These are phyloP conservation scores for Pomatorhinus ruficollis DNA, from an alignment of 2,113 vertebrate genomes.

Conservation along the genomic window DNA sequence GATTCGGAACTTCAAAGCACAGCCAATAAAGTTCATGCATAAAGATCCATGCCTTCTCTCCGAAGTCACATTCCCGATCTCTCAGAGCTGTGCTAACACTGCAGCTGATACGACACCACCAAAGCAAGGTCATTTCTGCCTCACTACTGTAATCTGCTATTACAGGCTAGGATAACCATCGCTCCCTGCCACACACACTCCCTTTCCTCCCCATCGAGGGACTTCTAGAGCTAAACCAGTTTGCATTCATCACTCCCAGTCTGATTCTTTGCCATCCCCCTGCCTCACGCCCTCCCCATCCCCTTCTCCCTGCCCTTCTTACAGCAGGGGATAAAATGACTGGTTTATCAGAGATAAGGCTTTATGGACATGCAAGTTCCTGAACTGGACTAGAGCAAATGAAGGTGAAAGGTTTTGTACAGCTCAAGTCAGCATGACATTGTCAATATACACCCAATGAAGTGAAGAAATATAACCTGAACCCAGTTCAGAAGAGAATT, in stretches of 20 bases:
- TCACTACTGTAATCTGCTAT: background rate
- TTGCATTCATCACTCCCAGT: background rate
- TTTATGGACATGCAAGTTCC: background rate
- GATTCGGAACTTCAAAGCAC: background rate
- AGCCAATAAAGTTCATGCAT: background rate
- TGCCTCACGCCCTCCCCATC: rapidly evolving
- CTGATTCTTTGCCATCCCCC: background rate
- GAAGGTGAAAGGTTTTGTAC: background rate
- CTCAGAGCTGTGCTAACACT: background rate
- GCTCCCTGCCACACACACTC: background rate
- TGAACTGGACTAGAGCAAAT: background rate
- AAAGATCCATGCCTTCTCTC: background rate
- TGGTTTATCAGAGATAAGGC: background rate
- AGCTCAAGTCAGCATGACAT: background rate
- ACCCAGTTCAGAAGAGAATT: background rate
- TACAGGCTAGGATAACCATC: background rate
- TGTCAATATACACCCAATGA: background rate
- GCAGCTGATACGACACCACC: background rate
- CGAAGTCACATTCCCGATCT: background rate
- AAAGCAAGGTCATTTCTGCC: background rate
- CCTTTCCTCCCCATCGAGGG: background rate
- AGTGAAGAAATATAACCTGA: background rate
- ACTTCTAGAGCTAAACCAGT: background rate
- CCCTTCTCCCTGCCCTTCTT: background rate
- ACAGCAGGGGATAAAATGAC: background rate